Evolutionary conservation across 2,797 vertebrate species (phyloP), one percentile per base, ranked within the genome.

Genomic region (Amphiprion clarkii): DNA sequence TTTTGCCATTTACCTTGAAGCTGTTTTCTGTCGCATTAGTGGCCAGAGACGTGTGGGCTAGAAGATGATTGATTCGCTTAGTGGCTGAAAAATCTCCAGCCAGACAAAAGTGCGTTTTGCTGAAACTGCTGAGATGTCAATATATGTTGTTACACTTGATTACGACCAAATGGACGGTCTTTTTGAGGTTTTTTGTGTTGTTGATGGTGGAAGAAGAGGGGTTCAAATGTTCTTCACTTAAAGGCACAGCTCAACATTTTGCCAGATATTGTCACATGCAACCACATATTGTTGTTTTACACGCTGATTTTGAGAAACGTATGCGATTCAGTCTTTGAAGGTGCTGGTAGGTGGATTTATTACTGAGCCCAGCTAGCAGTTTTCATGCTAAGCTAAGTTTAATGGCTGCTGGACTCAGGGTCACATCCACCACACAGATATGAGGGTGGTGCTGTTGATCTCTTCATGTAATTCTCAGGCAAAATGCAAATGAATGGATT

Each of bases 1-100:
- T 84, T 56, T 36, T 68, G 27, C 36, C 46, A 46, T 78, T 75
- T 75, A 59, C 70, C 58, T 79, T 67, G 33, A 73, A 69, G 64
- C 56, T 16, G 46, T 40, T 83, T 60, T 62, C 40, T 66, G n/a
- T 60, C 49, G 48, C 44, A 23, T 63, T 52, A 59, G 63, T 51
- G 27, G 12, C 23, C 57, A 14, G 5, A 51, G 64, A 66, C 1
- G 1, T 56, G 10, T 46, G 10, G 40, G 31, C 31, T 10, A 0
- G n/a, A 71, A 57, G 21, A 46, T 62, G 82, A 79, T 75, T 71
- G 64, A 74, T 78, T 61, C 40, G 27, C 6, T 67, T 44, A 57
- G 10, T 51, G 66, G 17, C 8, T 66, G 67, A 68, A 57, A 81
- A 73, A 58, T 49, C 27, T 73, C 17, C 53, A 52, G 11, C 33